A percentile compares a stretch with the other conserved stretches of the same genome.
These are phyloP conservation scores for Pseudochromis fuscus DNA, from an alignment of 2,797 vertebrate species.

Conservation along the genomic window DNA sequence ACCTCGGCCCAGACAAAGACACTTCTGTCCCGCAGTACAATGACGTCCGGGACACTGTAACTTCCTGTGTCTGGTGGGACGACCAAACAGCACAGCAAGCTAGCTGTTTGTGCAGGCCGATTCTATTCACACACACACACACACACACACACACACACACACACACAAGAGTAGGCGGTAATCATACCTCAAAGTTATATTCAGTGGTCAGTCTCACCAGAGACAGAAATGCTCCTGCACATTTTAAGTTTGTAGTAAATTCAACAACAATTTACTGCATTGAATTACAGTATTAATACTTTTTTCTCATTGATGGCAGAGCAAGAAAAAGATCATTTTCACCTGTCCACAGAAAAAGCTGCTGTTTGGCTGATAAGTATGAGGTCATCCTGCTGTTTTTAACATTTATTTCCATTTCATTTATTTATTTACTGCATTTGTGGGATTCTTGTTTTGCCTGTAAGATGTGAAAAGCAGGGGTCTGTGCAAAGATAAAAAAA, in stretches of 20 bases:
- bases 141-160: slow-evolving; percentile 38
- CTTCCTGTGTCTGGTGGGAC: slow-evolving; percentile 78
- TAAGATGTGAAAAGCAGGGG: not conserved
- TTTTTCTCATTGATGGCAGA: too few relatives aligned
- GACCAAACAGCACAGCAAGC: slow-evolving; percentile 67
- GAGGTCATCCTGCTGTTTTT: not conserved
- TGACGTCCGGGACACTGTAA: slow-evolving; percentile 73
- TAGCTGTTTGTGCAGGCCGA: slow-evolving; percentile 49
- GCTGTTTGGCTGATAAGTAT: slow-evolving; percentile 2
- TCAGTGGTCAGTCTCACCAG: slow-evolving; percentile 23
- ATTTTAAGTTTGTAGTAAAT: slow-evolving; percentile 9
- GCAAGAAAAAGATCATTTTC: not conserved
- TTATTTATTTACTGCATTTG: not conserved
- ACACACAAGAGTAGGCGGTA: slow-evolving; percentile 26
- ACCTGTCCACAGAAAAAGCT: slow-evolving; percentile 13
- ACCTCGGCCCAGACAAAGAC: slow-evolving; percentile 81
- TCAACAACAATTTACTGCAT: not conserved
- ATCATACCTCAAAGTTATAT: slow-evolving; percentile 27
- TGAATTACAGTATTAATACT: too few relatives aligned
- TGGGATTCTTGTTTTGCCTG: not conserved
- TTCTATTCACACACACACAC: slow-evolving; percentile 37
- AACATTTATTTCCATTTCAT: not conserved
- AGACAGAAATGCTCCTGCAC: slow-evolving; percentile 14
- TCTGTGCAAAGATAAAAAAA: not conserved
- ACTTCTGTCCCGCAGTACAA: slow-evolving; percentile 82